A percentile compares a stretch with the other conserved stretches of the same genome.
phyloP scores from a whole-genome alignment of 2,888 invertebrate species.

The Acrobasis suavella region DNA sequence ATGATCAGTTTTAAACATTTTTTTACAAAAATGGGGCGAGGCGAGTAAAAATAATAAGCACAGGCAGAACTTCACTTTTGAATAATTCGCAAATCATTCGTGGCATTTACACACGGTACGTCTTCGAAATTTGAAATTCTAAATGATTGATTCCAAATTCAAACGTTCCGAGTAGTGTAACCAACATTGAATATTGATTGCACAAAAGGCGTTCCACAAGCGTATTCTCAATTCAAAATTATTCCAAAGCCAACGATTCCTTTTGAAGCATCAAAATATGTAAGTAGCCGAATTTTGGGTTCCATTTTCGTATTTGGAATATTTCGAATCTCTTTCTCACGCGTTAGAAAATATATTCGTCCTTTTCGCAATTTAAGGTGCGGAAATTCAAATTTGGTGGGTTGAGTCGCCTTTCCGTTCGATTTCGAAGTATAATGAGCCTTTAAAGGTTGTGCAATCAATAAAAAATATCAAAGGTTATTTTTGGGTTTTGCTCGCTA shows the following conservation, averaged over 20 bases:
- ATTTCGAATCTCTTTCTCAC: slow-evolving; percentile 49
- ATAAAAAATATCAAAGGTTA: slow-evolving; percentile 63
- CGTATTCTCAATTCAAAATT: slow-evolving; percentile 82
- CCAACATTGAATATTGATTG: slow-evolving; percentile 83
- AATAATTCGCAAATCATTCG: slow-evolving; percentile 17
- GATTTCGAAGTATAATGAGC: slow-evolving; percentile 76
- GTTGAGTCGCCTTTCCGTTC: slow-evolving; percentile 77
- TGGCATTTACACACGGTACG: slow-evolving; percentile 41
- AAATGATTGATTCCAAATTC: slow-evolving; percentile 71
- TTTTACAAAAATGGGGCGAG: background rate
- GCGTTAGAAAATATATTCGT: slow-evolving; percentile 32
- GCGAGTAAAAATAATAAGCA: background rate
- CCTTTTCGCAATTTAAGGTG: slow-evolving; percentile 59
- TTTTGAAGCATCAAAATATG: slow-evolving; percentile 81
- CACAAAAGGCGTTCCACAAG: slow-evolving; percentile 80
- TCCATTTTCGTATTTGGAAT: slow-evolving; percentile 67
- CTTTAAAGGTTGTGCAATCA: slow-evolving; percentile 77
- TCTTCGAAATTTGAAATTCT: slow-evolving; percentile 61
- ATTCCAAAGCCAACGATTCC: slow-evolving; percentile 74
- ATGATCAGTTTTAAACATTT: too few species aligned
- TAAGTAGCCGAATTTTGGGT: slow-evolving; percentile 78
- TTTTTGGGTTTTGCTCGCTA: slow-evolving; percentile 28
- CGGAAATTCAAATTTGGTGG: slow-evolving; percentile 79
- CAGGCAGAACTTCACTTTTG: background rate
- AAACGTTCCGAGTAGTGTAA: slow-evolving; percentile 61